phyloP scores from a whole-genome alignment of 2,888 invertebrate genomes.

The Coleophora deauratella region DNA sequence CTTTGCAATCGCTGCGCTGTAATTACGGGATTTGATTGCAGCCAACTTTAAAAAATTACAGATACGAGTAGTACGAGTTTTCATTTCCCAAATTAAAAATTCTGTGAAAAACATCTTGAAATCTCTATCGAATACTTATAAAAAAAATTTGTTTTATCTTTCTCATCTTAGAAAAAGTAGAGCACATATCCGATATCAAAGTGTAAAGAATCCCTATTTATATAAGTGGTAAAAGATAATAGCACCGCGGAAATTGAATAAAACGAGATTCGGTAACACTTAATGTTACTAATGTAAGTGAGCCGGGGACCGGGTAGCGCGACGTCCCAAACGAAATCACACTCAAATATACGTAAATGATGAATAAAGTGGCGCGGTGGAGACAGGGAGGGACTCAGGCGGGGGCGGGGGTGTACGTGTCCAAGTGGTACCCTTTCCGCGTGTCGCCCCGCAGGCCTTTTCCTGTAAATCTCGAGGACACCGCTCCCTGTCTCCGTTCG shows the following conservation, averaged over 20 bases:
- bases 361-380: constrained; percentile 50
- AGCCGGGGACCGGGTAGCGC: constrained; percentile 46
- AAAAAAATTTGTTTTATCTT: too few species aligned
- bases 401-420: constrained; percentile 57
- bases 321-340: constrained; percentile 64
- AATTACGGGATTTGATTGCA: too few species aligned
- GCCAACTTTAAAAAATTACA: too few species aligned
- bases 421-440: constrained; percentile 43
- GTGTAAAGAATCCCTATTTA: constrained; percentile 40
- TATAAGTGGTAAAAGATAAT: constrained; percentile 54
- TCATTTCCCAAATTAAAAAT: too few species aligned
- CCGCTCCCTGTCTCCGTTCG: constrained; percentile 39
- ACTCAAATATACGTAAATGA: constrained; percentile 68
- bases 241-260: constrained; percentile 54
- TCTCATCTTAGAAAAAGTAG: too few species aligned
- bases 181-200: constrained; percentile 19
- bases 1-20: too few species aligned
- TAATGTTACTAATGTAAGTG: constrained; percentile 60
- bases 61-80: too few species aligned
- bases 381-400: constrained; percentile 29
- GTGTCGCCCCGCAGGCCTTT: constrained; percentile 28
- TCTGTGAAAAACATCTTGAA: too few species aligned
- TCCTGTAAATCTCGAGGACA: constrained; percentile 56
- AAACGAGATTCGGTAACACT: constrained; percentile 54
- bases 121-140: too few species aligned